Evolutionary conservation across 2,113 vertebrate species (phyloP), one percentile per base, ranked within the genome.

Genomic region (Trematomus loennbergii): DNA sequence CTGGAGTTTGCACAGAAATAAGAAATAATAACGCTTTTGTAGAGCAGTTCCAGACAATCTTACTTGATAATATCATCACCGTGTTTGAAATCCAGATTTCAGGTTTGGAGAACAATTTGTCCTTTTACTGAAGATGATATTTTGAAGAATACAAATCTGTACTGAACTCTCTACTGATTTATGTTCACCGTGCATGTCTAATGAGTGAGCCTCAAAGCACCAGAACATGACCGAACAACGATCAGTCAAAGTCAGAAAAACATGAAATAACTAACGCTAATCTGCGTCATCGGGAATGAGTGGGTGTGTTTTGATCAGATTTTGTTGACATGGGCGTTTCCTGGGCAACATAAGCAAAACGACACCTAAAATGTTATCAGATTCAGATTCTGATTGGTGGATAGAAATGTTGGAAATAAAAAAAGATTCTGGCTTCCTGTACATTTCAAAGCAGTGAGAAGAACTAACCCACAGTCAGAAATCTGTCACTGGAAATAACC

Each of bases 301-400:
- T 65, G 48, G 16, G 63, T 33, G 43, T 4, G 43, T 46, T 73
- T 78, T 43, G 49, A 67, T 63, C 49, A 58, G 62, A 72, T 82
- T 46, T 76, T 4, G 74, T 11, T 40, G 12, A 75, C 9, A 22
- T 3, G 9, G 5, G 18, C 13, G 62, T 81, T 55, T 54, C 61
- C 68, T 40, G 17, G 46, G 40, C 36, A 87, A 88, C 54, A 1
- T 3, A 20, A 48, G 10, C 12, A 88, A 87, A 29, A 73, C 58
- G 78, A 59, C 2, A 63, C 50, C 59, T 74, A 9, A 36, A 43
- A 22, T 40, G 20, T 36, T 50, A 62, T 72, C 55, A 79, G 67
- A 73, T 57, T 77, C 1, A 60, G n/a, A 52, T 12, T 62, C 2
- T 62, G 20, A 71, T 59, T 71, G 46, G 46, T 22, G 17, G 33